These are phyloP conservation scores for Pteropus alecto DNA, from an alignment of 2,113 vertebrate species.

Conservation along the genomic window DNA sequence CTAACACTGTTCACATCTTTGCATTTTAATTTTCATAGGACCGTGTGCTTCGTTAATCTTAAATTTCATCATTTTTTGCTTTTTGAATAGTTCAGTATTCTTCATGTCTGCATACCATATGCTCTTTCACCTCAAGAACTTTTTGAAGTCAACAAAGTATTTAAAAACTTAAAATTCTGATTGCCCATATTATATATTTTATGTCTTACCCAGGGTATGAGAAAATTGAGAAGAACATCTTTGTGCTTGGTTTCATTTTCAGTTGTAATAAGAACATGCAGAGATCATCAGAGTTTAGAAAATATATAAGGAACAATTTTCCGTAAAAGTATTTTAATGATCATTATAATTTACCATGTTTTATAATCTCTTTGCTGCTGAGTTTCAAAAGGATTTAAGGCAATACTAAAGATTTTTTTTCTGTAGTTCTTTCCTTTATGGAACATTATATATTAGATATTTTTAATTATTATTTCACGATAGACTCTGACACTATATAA, in stretches of 20 bases:
- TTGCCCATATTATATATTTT: neutral
- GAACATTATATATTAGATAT: neutral
- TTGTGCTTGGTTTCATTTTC: neutral
- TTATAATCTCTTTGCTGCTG: neutral
- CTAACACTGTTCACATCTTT: neutral
- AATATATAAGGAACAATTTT: neutral
- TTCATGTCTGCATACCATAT: neutral
- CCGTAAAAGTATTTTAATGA: constrained; percentile 4
- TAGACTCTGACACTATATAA: neutral
- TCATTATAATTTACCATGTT: neutral
- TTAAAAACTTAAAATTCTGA: constrained; percentile 9
- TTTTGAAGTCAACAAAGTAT: neutral
- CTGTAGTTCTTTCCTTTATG: neutral
- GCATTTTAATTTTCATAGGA: neutral
- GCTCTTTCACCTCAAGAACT: neutral
- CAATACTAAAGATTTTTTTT: neutral
- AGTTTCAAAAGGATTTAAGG: constrained; percentile 20
- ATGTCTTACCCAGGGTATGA: neutral
- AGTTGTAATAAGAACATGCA: neutral
- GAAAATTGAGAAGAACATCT: neutral
- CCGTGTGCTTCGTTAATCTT: neutral
- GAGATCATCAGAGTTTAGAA: constrained; percentile 34
- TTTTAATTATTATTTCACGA: neutral
- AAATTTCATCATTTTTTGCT: neutral
- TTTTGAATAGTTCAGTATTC: neutral